Percentiles rank a stretch among this genome's conserved stretches.
These are phyloP conservation scores for Seira musarum DNA, from an alignment of 2,888 invertebrate genomes.

Conservation along the genomic window DNA sequence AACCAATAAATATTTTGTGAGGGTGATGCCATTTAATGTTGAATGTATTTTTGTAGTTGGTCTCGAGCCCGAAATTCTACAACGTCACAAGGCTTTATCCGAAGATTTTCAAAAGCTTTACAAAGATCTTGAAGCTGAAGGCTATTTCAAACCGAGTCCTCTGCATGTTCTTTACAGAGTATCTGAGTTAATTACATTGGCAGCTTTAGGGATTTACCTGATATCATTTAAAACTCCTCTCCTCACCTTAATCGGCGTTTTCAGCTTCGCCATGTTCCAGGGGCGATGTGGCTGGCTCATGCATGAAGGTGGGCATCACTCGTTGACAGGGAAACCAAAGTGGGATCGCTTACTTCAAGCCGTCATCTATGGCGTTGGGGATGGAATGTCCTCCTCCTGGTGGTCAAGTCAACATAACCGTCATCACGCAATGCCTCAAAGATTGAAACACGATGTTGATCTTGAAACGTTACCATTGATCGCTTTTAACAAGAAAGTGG, in stretches of 20 bases:
- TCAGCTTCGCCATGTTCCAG: slow-evolving; percentile 66
- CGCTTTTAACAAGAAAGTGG: slow-evolving; percentile 66
- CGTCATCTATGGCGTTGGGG: slow-evolving; percentile 64
- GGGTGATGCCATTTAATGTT: no score
- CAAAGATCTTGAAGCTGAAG: slow-evolving; percentile 63
- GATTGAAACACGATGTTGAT: slow-evolving; percentile 67
- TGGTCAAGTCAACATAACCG: slow-evolving; percentile 48
- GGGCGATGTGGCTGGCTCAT: slow-evolving; percentile 65
- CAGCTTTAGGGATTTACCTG: slow-evolving; percentile 63
- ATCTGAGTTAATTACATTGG: slow-evolving; percentile 55
- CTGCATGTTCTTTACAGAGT: slow-evolving; percentile 64
- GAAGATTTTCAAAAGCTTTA: slow-evolving; percentile 65
- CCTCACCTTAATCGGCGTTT: slow-evolving; percentile 57
- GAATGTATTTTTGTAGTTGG: slow-evolving; percentile 35
- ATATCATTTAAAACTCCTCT: slow-evolving; percentile 45
- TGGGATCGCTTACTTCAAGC: slow-evolving; percentile 65
- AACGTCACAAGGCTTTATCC: slow-evolving; percentile 62
- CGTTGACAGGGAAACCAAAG: slow-evolving; percentile 65
- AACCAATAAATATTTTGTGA: no score
- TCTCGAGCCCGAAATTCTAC: slow-evolving; percentile 30
- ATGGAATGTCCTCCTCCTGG: slow-evolving; percentile 64
- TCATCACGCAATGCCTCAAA: slow-evolving; percentile 70
- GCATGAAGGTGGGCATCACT: slow-evolving; percentile 67
- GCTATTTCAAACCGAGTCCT: slow-evolving; percentile 64
- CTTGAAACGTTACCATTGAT: slow-evolving; percentile 67